Evolutionary conservation across 2,888 invertebrate genomes (phyloP).

Genomic region (Eristalis arbustorum): DNA sequence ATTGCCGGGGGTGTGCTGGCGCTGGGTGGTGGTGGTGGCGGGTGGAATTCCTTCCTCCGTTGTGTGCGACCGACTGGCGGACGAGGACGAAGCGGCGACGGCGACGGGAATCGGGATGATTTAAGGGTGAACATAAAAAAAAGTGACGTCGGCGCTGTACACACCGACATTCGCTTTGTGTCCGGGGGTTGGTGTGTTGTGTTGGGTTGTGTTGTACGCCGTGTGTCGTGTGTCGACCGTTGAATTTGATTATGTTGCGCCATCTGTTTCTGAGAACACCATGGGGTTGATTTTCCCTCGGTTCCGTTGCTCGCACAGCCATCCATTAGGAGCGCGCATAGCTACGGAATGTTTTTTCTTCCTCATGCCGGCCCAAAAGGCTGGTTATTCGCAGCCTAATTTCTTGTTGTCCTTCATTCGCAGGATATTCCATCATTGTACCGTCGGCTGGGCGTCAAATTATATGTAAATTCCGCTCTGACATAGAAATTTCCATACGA

Average conservation of each 20-base stretch:
- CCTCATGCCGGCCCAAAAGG: background rate
- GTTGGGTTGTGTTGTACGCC: too few species aligned
- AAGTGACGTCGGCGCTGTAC: constrained; percentile 60
- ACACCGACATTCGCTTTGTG: background rate
- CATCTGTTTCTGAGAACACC: constrained; percentile 43
- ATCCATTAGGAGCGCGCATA: background rate
- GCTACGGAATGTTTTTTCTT: constrained; percentile 35
- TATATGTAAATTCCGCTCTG: constrained; percentile 64
- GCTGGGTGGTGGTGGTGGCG: too few species aligned
- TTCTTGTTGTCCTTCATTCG: constrained; percentile 27
- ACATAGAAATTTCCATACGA: constrained; percentile 63
- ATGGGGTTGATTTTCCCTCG: constrained; percentile 31
- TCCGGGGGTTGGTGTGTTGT: background rate
- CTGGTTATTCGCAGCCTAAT: constrained; percentile 41
- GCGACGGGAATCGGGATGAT: background rate
- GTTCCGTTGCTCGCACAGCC: constrained; percentile 1
- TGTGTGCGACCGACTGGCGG: background rate
- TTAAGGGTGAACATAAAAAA: constrained; percentile 13
- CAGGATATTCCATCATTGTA: background rate
- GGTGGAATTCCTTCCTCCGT: background rate
- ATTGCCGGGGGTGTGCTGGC: constrained; percentile 18
- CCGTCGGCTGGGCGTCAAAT: constrained; percentile 19
- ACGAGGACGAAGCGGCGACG: background rate
- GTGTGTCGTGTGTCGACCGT: constrained; percentile 30
- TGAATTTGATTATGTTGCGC: constrained; percentile 69